Evolutionary conservation across 2,888 invertebrate genomes (phyloP).

Genomic region (Imbricaverruca yamaguchii): DNA sequence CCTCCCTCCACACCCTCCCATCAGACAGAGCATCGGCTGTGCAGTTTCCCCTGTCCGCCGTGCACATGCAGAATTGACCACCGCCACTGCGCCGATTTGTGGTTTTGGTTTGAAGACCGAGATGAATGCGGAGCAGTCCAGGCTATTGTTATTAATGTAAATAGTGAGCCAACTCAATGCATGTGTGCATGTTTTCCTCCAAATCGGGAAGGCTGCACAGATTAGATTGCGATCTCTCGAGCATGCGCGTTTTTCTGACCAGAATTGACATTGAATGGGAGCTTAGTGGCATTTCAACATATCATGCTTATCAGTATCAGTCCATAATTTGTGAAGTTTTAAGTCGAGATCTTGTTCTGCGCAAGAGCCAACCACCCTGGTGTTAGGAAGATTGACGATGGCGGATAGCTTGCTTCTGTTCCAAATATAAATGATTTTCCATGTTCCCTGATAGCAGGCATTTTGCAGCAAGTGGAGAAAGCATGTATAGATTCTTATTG

Average conservation of each 20-base stretch:
- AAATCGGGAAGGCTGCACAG: background rate
- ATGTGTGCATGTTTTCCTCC: too few species aligned
- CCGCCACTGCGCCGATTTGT: too few species aligned
- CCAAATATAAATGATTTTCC: background rate
- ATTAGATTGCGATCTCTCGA: background rate
- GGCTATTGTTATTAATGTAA: too few species aligned
- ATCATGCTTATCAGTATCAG: background rate
- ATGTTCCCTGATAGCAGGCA: background rate
- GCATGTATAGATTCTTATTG: background rate
- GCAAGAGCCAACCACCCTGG: background rate
- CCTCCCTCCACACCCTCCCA: too few species aligned
- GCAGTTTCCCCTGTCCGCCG: too few species aligned
- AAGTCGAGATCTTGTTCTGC: slow-evolving; percentile 1
- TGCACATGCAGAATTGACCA: too few species aligned
- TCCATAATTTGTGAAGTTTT: background rate
- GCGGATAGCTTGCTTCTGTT: background rate
- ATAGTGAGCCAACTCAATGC: too few species aligned
- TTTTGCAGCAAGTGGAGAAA: slow-evolving; percentile 1
- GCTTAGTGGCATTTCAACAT: background rate
- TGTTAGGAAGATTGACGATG: background rate
- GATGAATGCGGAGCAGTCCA: too few species aligned
- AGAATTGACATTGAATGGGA: background rate
- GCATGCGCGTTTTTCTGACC: background rate
- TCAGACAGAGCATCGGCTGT: too few species aligned
- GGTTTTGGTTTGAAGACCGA: too few species aligned